These are phyloP conservation scores for Hippocampus mohnikei DNA, from an alignment of 2,113 vertebrate genomes.

Conservation along the genomic window DNA sequence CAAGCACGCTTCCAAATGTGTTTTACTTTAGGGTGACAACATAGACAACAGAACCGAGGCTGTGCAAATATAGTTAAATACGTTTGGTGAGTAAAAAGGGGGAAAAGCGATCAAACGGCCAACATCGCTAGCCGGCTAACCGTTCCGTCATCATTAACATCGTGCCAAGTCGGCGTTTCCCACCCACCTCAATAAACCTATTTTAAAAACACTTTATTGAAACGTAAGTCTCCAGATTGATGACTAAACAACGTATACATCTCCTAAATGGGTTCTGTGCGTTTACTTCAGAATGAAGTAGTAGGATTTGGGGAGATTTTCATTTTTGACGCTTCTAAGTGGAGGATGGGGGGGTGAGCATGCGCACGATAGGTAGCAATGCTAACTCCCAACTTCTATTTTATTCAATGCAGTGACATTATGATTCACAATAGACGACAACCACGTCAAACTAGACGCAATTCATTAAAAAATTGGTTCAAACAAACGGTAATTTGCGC, in stretches of 20 bases:
- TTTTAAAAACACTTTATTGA: neutral
- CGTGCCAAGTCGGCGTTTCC: neutral
- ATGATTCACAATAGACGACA: neutral
- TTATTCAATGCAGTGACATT: slow-evolving; percentile 3
- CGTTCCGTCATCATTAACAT: slow-evolving; percentile 18
- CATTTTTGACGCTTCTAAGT: slow-evolving; percentile 10
- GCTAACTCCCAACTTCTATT: slow-evolving; percentile 32
- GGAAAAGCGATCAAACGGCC: neutral
- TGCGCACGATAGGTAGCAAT: slow-evolving; percentile 52
- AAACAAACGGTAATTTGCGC: accelerated
- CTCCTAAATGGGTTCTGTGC: neutral
- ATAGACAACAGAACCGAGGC: neutral
- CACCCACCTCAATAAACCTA: neutral
- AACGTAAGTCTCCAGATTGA: too few relatives aligned
- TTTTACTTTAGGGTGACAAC: neutral
- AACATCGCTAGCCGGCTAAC: slow-evolving; percentile 18
- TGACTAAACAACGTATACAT: accelerated
- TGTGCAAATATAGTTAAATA: neutral
- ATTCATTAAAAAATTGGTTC: accelerated
- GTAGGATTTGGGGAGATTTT: slow-evolving; percentile 36
- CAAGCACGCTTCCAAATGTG: neutral
- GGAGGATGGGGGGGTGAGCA: slow-evolving; percentile 31
- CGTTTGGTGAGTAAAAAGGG: neutral
- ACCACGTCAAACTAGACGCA: accelerated
- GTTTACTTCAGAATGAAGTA: slow-evolving; percentile 1